These are phyloP conservation scores for Protonemura montana DNA, from an alignment of 2,888 invertebrate species.

Conservation along the genomic window DNA sequence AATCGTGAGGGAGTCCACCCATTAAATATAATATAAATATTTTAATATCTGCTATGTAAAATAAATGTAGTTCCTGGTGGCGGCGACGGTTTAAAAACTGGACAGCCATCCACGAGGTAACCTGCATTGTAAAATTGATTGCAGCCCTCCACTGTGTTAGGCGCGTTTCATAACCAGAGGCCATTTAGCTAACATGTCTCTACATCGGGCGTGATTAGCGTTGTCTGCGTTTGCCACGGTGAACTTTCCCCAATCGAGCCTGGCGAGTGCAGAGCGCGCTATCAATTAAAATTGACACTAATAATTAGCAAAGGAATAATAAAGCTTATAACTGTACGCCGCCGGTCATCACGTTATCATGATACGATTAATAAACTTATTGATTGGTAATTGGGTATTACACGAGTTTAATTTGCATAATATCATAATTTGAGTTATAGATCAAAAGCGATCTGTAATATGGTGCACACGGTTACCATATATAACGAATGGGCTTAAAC, in stretches of 20 bases:
- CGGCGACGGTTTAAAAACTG: neutral
- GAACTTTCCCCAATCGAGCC: neutral
- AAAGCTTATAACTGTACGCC: neutral
- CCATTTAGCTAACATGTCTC: neutral
- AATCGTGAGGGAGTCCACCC: neutral
- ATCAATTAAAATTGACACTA: neutral
- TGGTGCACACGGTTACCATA: no score
- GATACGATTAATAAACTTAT: neutral
- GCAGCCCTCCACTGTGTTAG: neutral
- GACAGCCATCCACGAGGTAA: neutral
- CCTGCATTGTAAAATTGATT: neutral
- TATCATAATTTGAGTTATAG: neutral
- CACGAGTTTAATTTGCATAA: neutral
- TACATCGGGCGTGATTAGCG: neutral
- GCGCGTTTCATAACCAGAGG: neutral
- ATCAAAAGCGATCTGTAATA: neutral
- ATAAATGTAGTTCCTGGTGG: neutral
- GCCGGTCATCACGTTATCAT: neutral
- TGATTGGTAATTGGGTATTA: neutral
- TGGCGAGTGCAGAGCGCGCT: neutral
- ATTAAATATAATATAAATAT: neutral
- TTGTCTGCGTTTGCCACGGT: neutral
- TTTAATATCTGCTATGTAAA: neutral
- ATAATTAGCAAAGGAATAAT: constrained; percentile 12
- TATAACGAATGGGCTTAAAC: no score